phyloP scores from a whole-genome alignment of 2,113 vertebrate species.

The Scopus umbretta region DNA sequence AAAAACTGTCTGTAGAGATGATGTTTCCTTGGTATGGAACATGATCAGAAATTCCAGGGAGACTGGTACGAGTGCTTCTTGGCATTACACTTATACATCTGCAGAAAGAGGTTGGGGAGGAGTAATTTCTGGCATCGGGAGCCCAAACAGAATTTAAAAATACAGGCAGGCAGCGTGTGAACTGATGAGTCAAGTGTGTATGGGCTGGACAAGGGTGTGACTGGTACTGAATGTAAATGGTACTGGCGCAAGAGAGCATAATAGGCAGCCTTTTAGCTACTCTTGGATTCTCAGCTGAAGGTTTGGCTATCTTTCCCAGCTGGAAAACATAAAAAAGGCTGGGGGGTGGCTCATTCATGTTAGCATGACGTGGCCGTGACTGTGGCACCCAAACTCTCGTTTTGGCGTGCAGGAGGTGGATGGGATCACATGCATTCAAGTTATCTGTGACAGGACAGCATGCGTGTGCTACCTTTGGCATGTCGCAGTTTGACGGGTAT shows the following conservation, averaged over 20 bases:
- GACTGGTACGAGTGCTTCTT: background rate
- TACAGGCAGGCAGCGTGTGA: background rate
- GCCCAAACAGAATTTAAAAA: background rate
- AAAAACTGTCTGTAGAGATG: background rate
- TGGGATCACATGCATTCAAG: background rate
- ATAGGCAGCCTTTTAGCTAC: background rate
- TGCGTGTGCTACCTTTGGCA: background rate
- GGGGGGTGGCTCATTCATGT: background rate
- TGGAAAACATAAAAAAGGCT: background rate
- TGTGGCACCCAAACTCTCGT: background rate
- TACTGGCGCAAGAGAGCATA: background rate
- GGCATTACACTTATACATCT: background rate
- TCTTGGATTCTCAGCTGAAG: background rate
- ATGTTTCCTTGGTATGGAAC: background rate
- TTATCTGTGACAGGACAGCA: fast-evolving
- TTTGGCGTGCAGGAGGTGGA: fast-evolving
- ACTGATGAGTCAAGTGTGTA: background rate
- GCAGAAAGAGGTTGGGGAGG: background rate
- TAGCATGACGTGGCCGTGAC: fast-evolving
- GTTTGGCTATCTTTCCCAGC: background rate
- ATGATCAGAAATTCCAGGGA: background rate
- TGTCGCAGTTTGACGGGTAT: background rate
- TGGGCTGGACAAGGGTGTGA: background rate
- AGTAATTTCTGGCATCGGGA: background rate
- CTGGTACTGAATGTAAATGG: background rate